These are phyloP conservation scores for Zelostemma sp. DNA, from an alignment of 1,140 invertebrate genomes.

Conservation along the genomic window DNA sequence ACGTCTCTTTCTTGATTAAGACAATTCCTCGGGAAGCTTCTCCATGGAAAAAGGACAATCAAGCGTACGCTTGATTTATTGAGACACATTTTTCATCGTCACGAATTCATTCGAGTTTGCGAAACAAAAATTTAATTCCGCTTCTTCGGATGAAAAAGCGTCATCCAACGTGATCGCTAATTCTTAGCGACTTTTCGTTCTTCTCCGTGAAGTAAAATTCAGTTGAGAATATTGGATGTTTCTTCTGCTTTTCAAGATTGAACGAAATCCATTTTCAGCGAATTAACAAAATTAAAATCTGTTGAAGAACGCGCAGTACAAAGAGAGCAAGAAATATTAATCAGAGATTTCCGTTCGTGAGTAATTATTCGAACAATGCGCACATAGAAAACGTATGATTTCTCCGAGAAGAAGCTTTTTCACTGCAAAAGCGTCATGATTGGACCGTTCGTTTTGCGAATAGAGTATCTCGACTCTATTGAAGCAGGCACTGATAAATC, in stretches of 20 bases:
- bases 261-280: neutral
- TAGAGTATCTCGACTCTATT: neutral
- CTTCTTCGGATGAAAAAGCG: neutral
- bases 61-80: neutral
- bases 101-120: neutral
- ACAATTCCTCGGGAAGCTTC: neutral
- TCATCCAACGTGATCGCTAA: neutral
- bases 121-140: constrained; percentile 2
- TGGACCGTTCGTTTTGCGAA: neutral
- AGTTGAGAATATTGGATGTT: too few species aligned
- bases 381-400: neutral
- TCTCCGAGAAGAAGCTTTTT: neutral
- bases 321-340: too few species aligned
- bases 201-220: neutral
- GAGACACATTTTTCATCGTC: neutral
- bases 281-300: too few species aligned
- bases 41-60: neutral
- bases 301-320: too few species aligned
- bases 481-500: constrained; percentile 36
- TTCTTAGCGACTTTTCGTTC: neutral
- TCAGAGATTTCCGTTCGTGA: neutral
- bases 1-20: neutral
- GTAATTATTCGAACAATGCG: neutral
- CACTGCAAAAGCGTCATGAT: neutral
- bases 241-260: neutral